Base-by-base conservation (phyloP, 1,140 invertebrate species). In the Zaprionus lachaisei region DNA sequence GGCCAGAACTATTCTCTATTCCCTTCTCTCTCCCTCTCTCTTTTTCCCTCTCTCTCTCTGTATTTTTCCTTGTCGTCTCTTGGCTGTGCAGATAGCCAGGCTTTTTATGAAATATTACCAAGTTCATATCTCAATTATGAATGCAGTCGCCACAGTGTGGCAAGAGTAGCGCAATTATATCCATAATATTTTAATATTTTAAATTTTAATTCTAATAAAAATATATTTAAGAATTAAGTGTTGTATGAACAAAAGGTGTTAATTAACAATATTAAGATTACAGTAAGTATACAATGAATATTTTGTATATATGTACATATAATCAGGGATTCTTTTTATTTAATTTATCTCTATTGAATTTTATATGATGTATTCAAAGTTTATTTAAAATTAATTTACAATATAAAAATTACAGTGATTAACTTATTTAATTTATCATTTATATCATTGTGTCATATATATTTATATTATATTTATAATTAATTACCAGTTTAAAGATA, bases 81-180 rank as follows among this genome's bases (percentile, higher is more conserved):
- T 17, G 44, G 17, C 47, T 49, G n/a, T 51, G 26, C 34, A 44
- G 37, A 26, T 78, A 67, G 73, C 70, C 60, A 34, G 61, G 75
- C 64, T 62, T 76, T 83, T 78, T 89, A 91, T 92, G 86, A 92
- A 92, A 86, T 92, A 92, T 92, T 91, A 74, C 91, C 91, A 80
- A 92, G 91, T 92, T 91, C 91, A 92, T 92, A 91, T 92, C 91
- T 92, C 91, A 92, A 92, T 92, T 92, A 92, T 91, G 81, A 75
- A 77, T 72, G 81, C 85, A 62, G 47, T 54, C 26, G 66, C 37
- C 54, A 81, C 72, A 80, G 83, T 91, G 82, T 15, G 9, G 11
- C 54, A 20, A n/a, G 14, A 14, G 14, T 4, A 7, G 17, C 20
- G 14, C 3, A 28, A 61, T 34, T 11, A 34, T 1, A 4, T 34